Conservation (phyloP, 2,888 invertebrate species). For the Idaea biselata region DNA sequence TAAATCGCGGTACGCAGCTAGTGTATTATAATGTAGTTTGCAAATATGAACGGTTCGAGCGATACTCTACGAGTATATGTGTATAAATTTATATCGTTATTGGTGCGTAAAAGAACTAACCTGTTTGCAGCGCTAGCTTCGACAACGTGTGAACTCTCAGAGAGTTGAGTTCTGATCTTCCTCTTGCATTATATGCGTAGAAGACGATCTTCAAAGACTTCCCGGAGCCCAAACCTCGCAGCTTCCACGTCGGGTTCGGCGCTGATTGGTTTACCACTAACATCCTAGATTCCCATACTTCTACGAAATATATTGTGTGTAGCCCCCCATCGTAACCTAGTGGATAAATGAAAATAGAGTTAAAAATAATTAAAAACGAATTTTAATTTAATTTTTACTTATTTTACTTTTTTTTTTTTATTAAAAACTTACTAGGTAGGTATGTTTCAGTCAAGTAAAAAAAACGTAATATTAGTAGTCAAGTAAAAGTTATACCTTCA, state of each 20-base stretch:
- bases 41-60: too few species aligned
- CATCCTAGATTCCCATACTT: slow-evolving; percentile 83
- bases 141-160: slow-evolving; percentile 64
- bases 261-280: slow-evolving; percentile 86
- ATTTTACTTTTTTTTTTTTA: too few species aligned
- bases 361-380: neutral
- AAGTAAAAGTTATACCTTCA: too few species aligned
- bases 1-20: too few species aligned
- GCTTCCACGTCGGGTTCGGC: slow-evolving; percentile 86
- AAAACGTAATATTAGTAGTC: too few species aligned
- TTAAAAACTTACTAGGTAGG: too few species aligned
- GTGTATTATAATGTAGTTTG: too few species aligned
- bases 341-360: slow-evolving; percentile 1
- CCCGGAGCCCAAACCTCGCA: slow-evolving; percentile 89
- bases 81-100: too few species aligned
- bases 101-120: slow-evolving; percentile 33
- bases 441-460: too few species aligned
- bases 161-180: slow-evolving; percentile 86
- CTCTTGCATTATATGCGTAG: slow-evolving; percentile 91
- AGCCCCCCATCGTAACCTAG: slow-evolving; percentile 90
- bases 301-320: slow-evolving; percentile 86
- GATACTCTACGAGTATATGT: neutral
- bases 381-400: too few species aligned
- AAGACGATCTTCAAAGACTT: slow-evolving; percentile 88
- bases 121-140: slow-evolving; percentile 65